These are phyloP conservation scores for Drosophila anceps DNA, from an alignment of 2,888 invertebrate genomes.

Conservation along the genomic window DNA sequence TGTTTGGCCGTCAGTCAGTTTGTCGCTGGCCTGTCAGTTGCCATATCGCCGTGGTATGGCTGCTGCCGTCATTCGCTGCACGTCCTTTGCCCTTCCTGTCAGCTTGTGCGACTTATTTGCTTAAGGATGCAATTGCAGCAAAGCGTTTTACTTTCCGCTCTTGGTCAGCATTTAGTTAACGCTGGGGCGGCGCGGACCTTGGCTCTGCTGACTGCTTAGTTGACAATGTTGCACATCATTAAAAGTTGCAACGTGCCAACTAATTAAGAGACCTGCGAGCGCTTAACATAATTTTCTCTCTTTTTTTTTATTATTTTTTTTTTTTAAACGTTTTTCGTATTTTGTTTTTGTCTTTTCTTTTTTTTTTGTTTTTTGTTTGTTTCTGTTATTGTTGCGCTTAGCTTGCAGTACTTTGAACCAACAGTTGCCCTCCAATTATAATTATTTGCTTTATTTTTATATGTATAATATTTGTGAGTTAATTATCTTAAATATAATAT, in stretches of 20 bases:
- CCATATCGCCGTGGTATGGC: conserved; percentile 25
- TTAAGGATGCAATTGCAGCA: conserved; percentile 53
- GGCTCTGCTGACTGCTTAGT: conserved; percentile 16
- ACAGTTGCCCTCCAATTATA: conserved; percentile 1
- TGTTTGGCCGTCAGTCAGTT: conserved; percentile 13
- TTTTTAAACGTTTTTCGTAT: background rate
- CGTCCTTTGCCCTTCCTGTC: conserved; percentile 45
- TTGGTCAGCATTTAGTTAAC: conserved; percentile 61
- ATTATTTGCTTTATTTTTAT: conserved; percentile 4
- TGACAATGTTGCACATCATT: conserved; percentile 58
- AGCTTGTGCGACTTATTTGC: conserved; percentile 65
- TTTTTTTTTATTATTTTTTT: background rate
- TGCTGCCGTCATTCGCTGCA: conserved; percentile 30
- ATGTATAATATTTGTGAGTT: conserved; percentile 25
- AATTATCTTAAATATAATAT: conserved; percentile 63
- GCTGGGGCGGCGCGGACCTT: background rate
- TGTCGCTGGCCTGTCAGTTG: conserved; percentile 29
- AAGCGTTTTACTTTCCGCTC: conserved; percentile 26
- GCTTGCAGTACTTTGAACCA: conserved; percentile 4
- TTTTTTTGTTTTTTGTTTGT: background rate
- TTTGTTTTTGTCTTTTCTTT: background rate
- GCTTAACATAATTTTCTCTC: conserved; percentile 18
- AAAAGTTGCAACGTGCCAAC: conserved; percentile 55
- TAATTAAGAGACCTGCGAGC: conserved; percentile 62
- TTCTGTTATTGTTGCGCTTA: background rate